These are phyloP conservation scores for Microplitis deprimator DNA, from an alignment of 2,888 invertebrate genomes.

Conservation along the genomic window DNA sequence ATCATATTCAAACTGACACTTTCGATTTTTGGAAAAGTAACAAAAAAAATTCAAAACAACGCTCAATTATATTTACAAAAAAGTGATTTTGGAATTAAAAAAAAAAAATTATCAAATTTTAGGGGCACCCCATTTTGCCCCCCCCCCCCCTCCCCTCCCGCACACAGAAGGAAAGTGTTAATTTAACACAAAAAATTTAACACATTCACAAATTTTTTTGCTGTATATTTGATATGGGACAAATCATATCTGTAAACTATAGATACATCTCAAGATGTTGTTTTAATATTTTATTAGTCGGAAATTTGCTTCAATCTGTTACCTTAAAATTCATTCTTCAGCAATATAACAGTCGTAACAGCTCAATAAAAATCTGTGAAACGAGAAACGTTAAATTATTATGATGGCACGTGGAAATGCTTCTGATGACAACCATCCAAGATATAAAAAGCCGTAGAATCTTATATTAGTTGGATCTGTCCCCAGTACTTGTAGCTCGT, in stretches of 20 bases:
- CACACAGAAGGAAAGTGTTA: too few species aligned
- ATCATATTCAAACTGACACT: too few species aligned
- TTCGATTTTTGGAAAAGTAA: too few species aligned
- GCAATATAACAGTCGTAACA: constrained; percentile 19
- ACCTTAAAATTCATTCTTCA: constrained; percentile 18
- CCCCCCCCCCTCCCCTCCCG: too few species aligned
- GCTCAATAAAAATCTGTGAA: constrained; percentile 29
- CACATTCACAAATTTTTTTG: too few species aligned
- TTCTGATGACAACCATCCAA: constrained; percentile 37
- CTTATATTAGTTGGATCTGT: constrained; percentile 48
- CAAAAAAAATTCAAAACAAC: too few species aligned
- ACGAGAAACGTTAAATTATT: constrained; percentile 33
- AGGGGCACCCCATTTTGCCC: too few species aligned
- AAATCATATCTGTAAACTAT: not conserved
- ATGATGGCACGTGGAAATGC: constrained; percentile 40
- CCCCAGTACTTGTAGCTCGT: constrained; percentile 55
- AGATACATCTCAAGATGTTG: not conserved
- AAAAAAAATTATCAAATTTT: too few species aligned
- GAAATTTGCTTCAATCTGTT: constrained; percentile 13
- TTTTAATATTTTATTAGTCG: not conserved
- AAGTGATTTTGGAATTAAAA: too few species aligned
- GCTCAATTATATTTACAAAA: too few species aligned
- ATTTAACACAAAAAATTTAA: too few species aligned
- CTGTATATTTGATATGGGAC: too few species aligned
- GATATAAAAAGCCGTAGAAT: constrained; percentile 17